Base-by-base conservation (phyloP, 2,797 vertebrate genomes). In the Novumbra hubbsi region DNA sequence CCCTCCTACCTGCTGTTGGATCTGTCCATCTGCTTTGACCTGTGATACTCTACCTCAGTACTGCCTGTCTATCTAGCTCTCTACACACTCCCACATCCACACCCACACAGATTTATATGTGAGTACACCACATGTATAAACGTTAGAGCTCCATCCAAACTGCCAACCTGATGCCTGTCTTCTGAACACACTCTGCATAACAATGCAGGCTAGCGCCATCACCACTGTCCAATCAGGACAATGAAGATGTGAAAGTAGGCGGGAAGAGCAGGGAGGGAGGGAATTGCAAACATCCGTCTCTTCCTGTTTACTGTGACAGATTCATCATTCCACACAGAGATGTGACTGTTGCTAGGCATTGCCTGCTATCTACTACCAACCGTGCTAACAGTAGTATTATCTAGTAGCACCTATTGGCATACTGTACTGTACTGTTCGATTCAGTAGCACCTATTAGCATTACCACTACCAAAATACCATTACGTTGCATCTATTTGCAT, bases 291-390 rank as follows among this genome's bases (percentile, higher is more conserved):
- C 78, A 49, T 57, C 71, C 72, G 21, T 85, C 75, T 76, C 77
- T 82, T 85, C 80, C 80, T 83, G 76, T 81, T 76, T 68, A 21
- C 34, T 32, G 12, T 11, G 21, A 21, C 55, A 57, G 66, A 41
- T 21, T 49, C 32, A 30, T 57, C 5, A 19, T 49, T 34, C 32
- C 6, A 28, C 34, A 70, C 62, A 57, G 30, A 70, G 68, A 3
- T 19, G 12, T 12, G 0, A 28, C 70, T 60, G 30, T 71, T 60
- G 52, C 50, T 71, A 60, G 34, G 70, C 70, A 41, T 2, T 24
- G n/a, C 15, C 5, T 41, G 19, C 27, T 28, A 32, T 32, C 27
- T 32, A 32, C 62, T 30, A 28, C 21, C 30, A 27, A 65, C 21
- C 24, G 14, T 14, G 24, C 27, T 24, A 63, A 24, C 24, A 9